Evolutionary conservation across 2,113 vertebrate genomes (phyloP).

Genomic region (Pao palembangensis): DNA sequence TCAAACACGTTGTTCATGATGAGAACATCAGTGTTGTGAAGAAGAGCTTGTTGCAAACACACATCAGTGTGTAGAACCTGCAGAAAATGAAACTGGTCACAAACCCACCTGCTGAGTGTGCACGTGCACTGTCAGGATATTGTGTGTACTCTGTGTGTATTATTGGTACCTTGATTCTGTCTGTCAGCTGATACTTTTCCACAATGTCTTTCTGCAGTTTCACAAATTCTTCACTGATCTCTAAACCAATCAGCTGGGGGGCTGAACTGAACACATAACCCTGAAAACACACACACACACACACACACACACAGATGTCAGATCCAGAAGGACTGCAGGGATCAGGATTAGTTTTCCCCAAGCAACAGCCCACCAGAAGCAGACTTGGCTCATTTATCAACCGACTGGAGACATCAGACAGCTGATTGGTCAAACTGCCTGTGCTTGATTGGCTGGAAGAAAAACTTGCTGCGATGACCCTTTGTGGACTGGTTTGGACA

Average conservation of each 20-base stretch:
- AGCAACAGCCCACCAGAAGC: neutral
- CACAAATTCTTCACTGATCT: constrained; percentile 88
- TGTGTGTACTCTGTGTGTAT: neutral
- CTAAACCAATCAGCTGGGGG: constrained; percentile 80
- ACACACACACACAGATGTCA: constrained; percentile 1
- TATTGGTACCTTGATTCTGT: constrained; percentile 79
- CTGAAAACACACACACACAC: constrained; percentile 58
- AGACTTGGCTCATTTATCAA: neutral
- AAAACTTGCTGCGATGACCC: too few relatives aligned
- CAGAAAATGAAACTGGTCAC: neutral
- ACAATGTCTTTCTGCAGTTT: constrained; percentile 81
- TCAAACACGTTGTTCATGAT: constrained; percentile 97
- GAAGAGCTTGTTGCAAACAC: constrained; percentile 78
- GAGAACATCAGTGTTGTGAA: constrained; percentile 84
- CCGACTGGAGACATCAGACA: too few relatives aligned
- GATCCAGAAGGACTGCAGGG: too few relatives aligned
- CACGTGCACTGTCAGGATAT: too few relatives aligned
- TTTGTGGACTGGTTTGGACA: neutral
- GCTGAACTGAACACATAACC: constrained; percentile 89
- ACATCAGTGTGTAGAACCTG: constrained; percentile 88
- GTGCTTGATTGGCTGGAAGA: too few relatives aligned
- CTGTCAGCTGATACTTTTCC: constrained; percentile 81
- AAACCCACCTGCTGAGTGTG: neutral
- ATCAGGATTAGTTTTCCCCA: too few relatives aligned
- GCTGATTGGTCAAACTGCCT: too few relatives aligned